These are phyloP conservation scores for Pterois miles DNA, from an alignment of 2,797 vertebrate genomes.

Conservation along the genomic window DNA sequence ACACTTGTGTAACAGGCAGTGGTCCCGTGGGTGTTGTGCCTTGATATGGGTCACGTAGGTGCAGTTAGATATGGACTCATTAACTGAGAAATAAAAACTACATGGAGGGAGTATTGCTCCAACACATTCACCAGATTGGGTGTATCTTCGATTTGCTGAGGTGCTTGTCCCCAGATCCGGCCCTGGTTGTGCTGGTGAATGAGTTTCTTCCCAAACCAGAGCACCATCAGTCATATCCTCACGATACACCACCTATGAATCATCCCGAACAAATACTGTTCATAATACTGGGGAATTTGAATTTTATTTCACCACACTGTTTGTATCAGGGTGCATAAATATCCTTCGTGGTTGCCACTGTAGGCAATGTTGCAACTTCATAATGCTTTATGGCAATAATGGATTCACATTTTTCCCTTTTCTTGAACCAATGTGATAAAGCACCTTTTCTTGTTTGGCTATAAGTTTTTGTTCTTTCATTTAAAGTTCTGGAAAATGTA, in stretches of 20 bases:
- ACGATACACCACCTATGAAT: constrained; percentile 10
- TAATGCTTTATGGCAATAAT: background rate
- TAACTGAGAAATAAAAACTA: background rate
- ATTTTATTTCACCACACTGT: background rate
- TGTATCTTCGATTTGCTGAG: background rate
- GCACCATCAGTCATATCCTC: constrained; percentile 39
- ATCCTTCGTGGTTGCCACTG: background rate
- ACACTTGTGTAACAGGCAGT: background rate
- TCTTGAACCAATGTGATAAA: too few species aligned
- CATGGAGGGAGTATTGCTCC: background rate
- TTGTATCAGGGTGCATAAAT: background rate
- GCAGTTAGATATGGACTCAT: background rate
- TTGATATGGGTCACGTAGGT: background rate
- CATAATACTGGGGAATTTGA: background rate
- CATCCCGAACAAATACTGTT: background rate
- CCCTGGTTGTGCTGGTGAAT: constrained; percentile 12
- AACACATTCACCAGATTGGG: background rate
- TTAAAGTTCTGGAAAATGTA: background rate
- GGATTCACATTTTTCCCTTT: background rate
- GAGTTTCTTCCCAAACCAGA: constrained; percentile 28
- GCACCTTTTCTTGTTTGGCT: too few species aligned
- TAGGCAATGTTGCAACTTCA: too few species aligned
- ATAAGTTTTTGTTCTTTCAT: background rate
- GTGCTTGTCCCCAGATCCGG: background rate
- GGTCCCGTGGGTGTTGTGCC: background rate